These are phyloP conservation scores for Epinotia bilunana DNA, from an alignment of 2,888 invertebrate species.

Conservation along the genomic window DNA sequence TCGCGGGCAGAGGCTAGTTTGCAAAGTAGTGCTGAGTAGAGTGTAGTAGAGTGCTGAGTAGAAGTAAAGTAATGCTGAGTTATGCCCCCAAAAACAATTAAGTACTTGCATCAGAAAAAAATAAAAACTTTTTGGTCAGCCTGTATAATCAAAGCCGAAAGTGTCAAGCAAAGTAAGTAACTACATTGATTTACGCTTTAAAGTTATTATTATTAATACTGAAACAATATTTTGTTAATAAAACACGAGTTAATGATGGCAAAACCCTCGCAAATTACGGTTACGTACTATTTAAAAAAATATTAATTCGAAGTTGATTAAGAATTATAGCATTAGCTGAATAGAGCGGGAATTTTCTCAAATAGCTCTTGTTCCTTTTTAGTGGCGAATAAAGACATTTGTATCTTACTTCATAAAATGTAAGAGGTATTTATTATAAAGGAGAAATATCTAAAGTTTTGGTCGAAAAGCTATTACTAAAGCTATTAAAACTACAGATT, in stretches of 20 bases:
- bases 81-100: no score
- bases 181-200: constrained; percentile 34
- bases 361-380: constrained; percentile 16
- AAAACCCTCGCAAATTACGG: constrained; percentile 21
- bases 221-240: constrained; percentile 33
- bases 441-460: neutral
- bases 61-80: no score
- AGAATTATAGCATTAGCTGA: constrained; percentile 37
- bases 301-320: constrained; percentile 29
- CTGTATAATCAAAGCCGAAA: constrained; percentile 20
- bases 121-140: no score
- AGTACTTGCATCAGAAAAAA: no score
- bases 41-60: no score
- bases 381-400: neutral
- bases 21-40: no score
- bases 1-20: no score
- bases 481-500: neutral
- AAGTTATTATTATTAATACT: constrained; percentile 25
- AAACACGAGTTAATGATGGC: constrained; percentile 27
- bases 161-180: constrained; percentile 3
- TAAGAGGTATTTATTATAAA: neutral
- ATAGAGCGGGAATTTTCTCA: constrained; percentile 1
- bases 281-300: neutral
- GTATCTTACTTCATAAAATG: neutral
- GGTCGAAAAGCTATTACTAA: no score